Conservation (phyloP, 2,113 vertebrate genomes). For the Asarcornis scutulata region DNA sequence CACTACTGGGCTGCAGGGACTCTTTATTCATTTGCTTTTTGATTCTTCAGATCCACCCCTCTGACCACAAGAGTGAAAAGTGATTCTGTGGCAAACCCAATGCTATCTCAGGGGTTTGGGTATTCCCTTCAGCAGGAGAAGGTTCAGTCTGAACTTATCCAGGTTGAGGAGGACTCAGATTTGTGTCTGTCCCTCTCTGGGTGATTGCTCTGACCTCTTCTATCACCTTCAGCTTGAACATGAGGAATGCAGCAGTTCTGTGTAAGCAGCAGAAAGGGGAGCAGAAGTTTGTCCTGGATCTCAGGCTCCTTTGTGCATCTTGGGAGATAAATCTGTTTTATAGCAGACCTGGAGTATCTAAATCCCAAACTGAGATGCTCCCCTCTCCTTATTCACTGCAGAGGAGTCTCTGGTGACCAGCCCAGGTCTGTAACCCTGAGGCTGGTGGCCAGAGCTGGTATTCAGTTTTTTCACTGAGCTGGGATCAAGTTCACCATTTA, state of each 20-base stretch:
- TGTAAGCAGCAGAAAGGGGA: background rate
- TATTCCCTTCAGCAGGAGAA: background rate
- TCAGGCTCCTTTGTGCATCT: background rate
- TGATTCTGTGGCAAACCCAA: background rate
- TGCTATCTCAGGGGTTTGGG: background rate
- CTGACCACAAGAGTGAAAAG: background rate
- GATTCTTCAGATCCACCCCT: background rate
- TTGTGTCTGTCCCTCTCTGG: background rate
- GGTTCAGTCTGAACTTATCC: accelerated
- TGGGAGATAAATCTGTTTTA: background rate
- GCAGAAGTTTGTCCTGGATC: background rate
- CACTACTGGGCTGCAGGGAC: background rate
- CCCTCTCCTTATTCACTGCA: background rate
- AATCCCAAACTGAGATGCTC: background rate
- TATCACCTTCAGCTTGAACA: background rate
- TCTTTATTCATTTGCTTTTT: background rate
- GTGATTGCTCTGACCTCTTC: background rate
- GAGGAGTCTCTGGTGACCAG: background rate
- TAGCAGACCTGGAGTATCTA: background rate
- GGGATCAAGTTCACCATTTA: background rate
- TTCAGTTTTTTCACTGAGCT: background rate
- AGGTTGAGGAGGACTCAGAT: background rate
- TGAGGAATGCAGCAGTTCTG: accelerated
- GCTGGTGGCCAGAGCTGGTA: background rate
- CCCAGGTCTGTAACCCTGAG: background rate